A percentile compares a stretch with the other conserved stretches of the same genome.
Evolutionary conservation across 2,888 invertebrate species (phyloP).

Genomic region (Cancer borealis): DNA sequence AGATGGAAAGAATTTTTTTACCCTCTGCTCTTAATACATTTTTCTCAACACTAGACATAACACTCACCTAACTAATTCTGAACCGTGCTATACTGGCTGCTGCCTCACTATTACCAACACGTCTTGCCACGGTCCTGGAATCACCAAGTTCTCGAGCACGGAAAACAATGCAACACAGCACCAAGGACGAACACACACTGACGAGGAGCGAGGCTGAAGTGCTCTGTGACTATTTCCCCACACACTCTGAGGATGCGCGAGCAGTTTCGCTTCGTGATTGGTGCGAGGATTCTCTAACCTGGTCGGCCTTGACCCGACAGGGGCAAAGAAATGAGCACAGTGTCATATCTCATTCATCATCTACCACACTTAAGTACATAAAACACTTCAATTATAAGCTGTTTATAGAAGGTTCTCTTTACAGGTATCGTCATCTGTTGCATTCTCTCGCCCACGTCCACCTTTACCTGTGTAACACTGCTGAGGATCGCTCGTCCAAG

Average conservation of each 20-base stretch:
- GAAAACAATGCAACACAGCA: not conserved
- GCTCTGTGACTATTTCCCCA: too few species aligned
- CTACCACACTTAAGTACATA: too few species aligned
- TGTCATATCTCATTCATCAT: too few species aligned
- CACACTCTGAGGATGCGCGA: too few species aligned
- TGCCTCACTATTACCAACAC: not conserved
- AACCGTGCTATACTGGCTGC: not conserved
- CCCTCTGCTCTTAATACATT: not conserved
- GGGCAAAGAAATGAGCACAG: too few species aligned
- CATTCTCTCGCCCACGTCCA: slow-evolving; percentile 70
- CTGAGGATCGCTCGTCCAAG: slow-evolving; percentile 50
- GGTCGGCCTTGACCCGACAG: too few species aligned
- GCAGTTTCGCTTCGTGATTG: too few species aligned
- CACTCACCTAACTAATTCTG: not conserved
- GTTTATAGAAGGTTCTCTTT: not conserved
- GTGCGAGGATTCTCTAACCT: too few species aligned
- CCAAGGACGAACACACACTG: too few species aligned
- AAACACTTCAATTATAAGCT: not conserved
- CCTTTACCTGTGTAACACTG: slow-evolving; percentile 69
- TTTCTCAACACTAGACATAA: not conserved
- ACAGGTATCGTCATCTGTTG: slow-evolving; percentile 74
- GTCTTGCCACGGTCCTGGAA: not conserved
- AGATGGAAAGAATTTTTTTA: not conserved
- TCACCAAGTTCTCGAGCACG: too few species aligned
- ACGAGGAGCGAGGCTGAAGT: too few species aligned